Percentiles rank a stretch among this genome's conserved stretches.
phyloP scores from a whole-genome alignment of 2,797 vertebrate genomes.

The Tokudaia tokunoshimensis region DNA sequence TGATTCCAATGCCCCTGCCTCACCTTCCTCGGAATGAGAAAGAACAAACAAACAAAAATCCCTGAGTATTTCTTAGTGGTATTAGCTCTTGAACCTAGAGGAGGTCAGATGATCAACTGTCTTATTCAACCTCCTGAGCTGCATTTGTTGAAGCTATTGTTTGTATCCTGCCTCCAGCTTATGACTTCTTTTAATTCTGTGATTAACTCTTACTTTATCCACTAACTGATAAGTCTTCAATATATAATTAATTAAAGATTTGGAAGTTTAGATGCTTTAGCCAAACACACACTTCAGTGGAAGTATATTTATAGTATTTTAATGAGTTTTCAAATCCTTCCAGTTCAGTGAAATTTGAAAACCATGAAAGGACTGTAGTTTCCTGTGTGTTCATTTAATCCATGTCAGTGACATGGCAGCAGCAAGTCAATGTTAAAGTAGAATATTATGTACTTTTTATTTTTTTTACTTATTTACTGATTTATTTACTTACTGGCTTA shows the following conservation, averaged over 20 bases:
- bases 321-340: slow-evolving; percentile 65
- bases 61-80: not conserved
- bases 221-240: slow-evolving; percentile 40
- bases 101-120: not conserved
- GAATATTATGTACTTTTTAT: not conserved
- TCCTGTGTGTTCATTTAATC: slow-evolving; percentile 29
- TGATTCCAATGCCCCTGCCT: not conserved
- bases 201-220: slow-evolving; percentile 22
- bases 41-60: not conserved
- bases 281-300: slow-evolving; percentile 51
- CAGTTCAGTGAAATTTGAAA: slow-evolving; percentile 59
- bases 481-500: no score
- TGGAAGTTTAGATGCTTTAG: slow-evolving; percentile 60
- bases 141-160: not conserved
- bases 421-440: slow-evolving; percentile 13
- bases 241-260: slow-evolving; percentile 62
- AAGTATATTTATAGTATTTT: slow-evolving; percentile 62
- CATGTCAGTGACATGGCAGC: not conserved
- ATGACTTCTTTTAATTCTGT: not conserved
- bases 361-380: not conserved
- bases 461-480: not conserved
- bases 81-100: not conserved
- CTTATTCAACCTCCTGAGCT: not conserved
- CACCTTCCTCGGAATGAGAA: not conserved
- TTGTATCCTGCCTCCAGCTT: not conserved